Percentiles rank a stretch among this genome's conserved stretches.
phyloP scores from a whole-genome alignment of 1,140 invertebrate genomes.

The Helicorthomorpha holstii region DNA sequence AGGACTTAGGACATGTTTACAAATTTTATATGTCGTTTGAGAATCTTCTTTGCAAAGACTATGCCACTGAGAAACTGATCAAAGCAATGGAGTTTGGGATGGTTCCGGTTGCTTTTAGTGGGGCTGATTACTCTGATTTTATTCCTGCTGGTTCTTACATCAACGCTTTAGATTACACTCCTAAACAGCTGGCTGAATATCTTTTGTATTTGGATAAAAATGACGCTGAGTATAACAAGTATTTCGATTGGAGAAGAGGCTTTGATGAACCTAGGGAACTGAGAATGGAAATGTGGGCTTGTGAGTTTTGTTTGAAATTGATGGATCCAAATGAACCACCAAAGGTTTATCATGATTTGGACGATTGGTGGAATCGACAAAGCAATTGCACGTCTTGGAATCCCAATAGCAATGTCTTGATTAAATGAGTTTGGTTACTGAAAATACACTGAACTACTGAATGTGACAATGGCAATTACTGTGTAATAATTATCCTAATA shows the following conservation, averaged over 20 bases:
- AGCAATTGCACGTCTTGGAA: not conserved
- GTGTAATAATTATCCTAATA: no score
- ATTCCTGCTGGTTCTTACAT: conserved; percentile 27
- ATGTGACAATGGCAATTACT: no score
- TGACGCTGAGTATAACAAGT: conserved; percentile 17
- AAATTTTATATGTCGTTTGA: conserved; percentile 30
- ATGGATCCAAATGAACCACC: not conserved
- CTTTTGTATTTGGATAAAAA: conserved; percentile 16
- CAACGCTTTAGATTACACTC: conserved; percentile 18
- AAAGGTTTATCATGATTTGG: not conserved
- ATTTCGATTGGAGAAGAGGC: conserved; percentile 18
- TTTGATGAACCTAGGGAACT: not conserved
- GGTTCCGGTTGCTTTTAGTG: conserved; percentile 24
- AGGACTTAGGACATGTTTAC: conserved; percentile 13
- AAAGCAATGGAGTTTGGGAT: not conserved
- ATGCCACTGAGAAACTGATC: conserved; percentile 30
- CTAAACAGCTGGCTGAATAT: conserved; percentile 17
- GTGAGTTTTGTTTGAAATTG: not conserved
- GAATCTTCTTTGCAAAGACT: conserved; percentile 29
- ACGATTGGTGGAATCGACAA: not conserved
- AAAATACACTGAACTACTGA: no score
- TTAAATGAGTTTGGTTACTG: no score
- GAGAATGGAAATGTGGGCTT: not conserved
- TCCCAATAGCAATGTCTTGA: no score
- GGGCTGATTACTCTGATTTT: conserved; percentile 20